These are phyloP conservation scores for Drosophila kokeensis DNA, from an alignment of 2,888 invertebrate species.

Conservation along the genomic window DNA sequence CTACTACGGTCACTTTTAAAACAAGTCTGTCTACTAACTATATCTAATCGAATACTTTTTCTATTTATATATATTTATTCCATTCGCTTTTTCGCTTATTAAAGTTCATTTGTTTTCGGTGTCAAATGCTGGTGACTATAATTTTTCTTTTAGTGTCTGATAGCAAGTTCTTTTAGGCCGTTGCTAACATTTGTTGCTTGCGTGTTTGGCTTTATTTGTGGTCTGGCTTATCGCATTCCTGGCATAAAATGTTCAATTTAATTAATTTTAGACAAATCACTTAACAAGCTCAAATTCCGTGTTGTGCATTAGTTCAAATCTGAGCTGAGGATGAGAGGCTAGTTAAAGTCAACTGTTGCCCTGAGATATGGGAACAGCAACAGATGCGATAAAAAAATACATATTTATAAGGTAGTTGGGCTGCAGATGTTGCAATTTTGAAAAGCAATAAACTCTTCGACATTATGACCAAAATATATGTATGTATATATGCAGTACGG, in stretches of 20 bases:
- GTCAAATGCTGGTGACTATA: background rate
- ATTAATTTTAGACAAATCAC: conserved; percentile 70
- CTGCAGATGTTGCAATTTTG: background rate
- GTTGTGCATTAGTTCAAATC: conserved; percentile 20
- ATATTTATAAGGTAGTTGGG: background rate
- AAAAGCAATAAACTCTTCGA: background rate
- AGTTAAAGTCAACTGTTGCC: background rate
- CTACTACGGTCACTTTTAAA: background rate
- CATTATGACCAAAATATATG: background rate
- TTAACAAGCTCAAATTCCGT: conserved; percentile 52
- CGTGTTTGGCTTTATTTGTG: conserved; percentile 48
- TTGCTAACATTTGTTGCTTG: conserved; percentile 30
- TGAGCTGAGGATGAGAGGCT: background rate
- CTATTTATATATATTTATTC: background rate
- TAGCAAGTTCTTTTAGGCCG: conserved; percentile 2
- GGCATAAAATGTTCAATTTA: conserved; percentile 59
- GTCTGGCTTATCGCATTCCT: conserved; percentile 47
- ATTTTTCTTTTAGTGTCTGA: conserved; percentile 23
- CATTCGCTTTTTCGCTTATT: background rate
- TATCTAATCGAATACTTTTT: background rate
- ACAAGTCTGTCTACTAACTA: background rate
- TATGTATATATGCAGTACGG: background rate
- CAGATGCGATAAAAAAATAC: background rate
- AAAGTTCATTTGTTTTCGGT: background rate
- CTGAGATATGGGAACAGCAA: background rate